Conservation (phyloP, 2,797 vertebrate genomes). For the Hylomyscus alleni region DNA sequence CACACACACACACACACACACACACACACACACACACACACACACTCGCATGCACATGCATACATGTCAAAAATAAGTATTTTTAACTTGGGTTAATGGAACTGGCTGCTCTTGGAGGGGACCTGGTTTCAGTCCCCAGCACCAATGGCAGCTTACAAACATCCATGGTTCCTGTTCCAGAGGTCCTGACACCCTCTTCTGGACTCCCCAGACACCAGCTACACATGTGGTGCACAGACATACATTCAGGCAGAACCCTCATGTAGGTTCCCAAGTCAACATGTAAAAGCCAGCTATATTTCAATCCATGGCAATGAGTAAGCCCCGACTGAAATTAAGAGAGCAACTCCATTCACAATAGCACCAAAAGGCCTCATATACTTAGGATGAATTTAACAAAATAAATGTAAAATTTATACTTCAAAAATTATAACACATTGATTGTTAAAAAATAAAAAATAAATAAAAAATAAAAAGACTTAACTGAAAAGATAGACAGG, state of each 20-base stretch:
- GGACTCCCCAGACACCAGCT: background rate
- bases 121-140: background rate
- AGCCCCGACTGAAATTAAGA: background rate
- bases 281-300: background rate
- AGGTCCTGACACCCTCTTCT: background rate
- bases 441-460: background rate
- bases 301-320: background rate
- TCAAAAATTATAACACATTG: background rate
- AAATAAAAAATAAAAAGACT: background rate
- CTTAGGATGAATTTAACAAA: constrained; percentile 1
- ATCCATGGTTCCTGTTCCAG: background rate
- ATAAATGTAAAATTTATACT: background rate
- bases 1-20: too few relatives aligned
- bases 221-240: background rate
- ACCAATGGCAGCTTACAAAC: background rate
- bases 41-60: too few relatives aligned
- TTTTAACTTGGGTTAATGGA: background rate
- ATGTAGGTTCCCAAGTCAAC: too few relatives aligned
- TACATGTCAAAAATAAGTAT: background rate
- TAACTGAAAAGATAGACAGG: background rate
- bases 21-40: too few relatives aligned
- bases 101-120: background rate
- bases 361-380: constrained; percentile 1
- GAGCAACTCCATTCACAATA: background rate
- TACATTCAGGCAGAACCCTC: background rate